Evolutionary conservation across 1,140 invertebrate species (phyloP).

Genomic region (Muscidifurax raptorellus): DNA sequence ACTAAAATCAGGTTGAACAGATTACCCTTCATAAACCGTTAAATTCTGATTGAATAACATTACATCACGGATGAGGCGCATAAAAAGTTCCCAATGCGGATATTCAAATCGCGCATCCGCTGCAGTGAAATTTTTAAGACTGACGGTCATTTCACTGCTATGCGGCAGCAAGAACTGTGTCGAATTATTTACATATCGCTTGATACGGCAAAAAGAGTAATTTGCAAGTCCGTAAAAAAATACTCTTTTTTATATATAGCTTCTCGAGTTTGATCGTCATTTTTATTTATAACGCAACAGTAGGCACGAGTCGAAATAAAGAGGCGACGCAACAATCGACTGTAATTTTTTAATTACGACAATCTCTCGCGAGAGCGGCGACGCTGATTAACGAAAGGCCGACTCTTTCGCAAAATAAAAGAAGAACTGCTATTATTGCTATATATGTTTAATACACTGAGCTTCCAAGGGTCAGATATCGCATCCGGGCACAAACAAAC

Average conservation of each 20-base stretch:
- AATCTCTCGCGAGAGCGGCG: no score
- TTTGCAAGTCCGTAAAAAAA: neutral
- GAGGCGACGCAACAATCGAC: neutral
- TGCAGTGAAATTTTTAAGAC: neutral
- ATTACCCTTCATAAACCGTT: neutral
- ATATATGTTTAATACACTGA: no score
- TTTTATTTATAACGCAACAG: neutral
- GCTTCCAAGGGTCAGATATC: no score
- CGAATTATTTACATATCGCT: neutral
- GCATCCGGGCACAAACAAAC: no score
- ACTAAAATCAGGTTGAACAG: neutral
- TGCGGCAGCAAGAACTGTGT: slow-evolving; percentile 4
- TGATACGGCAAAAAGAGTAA: neutral
- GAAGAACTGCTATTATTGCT: no score
- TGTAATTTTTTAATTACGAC: no score
- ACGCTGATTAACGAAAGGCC: neutral
- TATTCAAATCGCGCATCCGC: neutral
- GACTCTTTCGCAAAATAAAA: no score
- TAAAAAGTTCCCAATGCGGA: neutral
- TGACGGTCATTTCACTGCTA: neutral
- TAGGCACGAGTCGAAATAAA: neutral
- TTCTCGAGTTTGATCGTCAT: neutral
- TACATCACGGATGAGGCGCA: neutral
- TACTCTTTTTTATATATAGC: neutral
- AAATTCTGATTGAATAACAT: neutral